phyloP scores from a whole-genome alignment of 2,888 invertebrate species.

The Lasioglossum lativentre region DNA sequence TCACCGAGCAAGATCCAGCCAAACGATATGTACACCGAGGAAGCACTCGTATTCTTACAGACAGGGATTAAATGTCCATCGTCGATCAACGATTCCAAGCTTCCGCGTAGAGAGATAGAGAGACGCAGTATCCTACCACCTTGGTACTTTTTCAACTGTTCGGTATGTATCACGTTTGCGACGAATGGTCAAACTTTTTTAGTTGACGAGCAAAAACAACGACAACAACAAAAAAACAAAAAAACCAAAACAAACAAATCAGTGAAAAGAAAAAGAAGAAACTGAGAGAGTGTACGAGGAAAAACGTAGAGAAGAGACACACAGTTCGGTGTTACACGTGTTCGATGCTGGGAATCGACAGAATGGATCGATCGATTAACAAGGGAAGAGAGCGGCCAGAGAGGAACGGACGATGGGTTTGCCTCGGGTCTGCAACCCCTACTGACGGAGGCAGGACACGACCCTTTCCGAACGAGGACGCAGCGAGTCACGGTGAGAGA shows the following conservation, averaged over 20 bases:
- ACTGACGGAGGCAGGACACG: slow-evolving; percentile 72
- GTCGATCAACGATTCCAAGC: slow-evolving; percentile 6
- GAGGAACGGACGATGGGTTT: slow-evolving; percentile 9
- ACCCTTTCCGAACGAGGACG: slow-evolving; percentile 70
- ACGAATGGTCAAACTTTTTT: neutral
- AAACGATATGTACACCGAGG: neutral
- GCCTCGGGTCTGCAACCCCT: slow-evolving; percentile 76
- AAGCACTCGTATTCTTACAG: neutral
- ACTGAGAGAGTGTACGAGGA: neutral
- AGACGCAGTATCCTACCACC: slow-evolving; percentile 10
- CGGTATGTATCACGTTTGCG: neutral
- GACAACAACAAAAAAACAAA: no score
- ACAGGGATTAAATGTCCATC: slow-evolving; percentile 1
- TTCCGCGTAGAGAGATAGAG: neutral
- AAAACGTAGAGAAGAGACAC: neutral
- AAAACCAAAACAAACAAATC: no score
- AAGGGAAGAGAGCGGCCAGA: neutral
- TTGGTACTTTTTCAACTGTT: neutral
- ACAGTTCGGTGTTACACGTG: neutral
- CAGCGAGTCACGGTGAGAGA: slow-evolving; percentile 54
- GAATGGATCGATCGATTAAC: slow-evolving; percentile 12
- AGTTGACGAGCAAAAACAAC: neutral
- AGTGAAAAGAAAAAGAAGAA: neutral
- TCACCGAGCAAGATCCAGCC: neutral
- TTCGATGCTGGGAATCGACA: neutral